Evolutionary conservation across 2,888 invertebrate species (phyloP), one percentile per base, ranked within the genome.

Genomic region (Cerastis rubricosa): DNA sequence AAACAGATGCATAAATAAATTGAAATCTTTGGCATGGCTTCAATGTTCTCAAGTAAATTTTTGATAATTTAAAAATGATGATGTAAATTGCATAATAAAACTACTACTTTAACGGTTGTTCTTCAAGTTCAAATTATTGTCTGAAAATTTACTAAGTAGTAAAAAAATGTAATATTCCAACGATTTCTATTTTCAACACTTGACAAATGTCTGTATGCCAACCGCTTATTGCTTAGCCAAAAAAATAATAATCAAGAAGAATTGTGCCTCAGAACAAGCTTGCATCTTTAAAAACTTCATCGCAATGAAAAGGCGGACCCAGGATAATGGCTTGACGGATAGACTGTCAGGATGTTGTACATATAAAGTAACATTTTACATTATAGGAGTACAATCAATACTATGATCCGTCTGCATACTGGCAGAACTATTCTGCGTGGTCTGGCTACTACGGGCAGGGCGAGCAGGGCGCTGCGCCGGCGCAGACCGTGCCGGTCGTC

Each of bases 381-480:
- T 95, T 96, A 87, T 92, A 97, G 93, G 97, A 98, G 94, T 97
- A 98, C 96, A 97, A 97, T 92, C 97, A 98, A 94, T 98, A 98
- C 94, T 98, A 98, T 94, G 98, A 98, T 95, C 98, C 98, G 47
- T 97, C 98, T 67, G 97, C 98, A 65, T 99, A 99, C 94, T 99
- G 98, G 98, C 98, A 98, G 92, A 98, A 98, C 93, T 99, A 98
- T 93, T 98, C 98, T 87, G 97, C 97, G 77, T 98, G 98, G 98
- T 97, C 98, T 91, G 98, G 98, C 29, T 98, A 98, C 94, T 98
- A 98, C 90, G 98, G 98, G 89, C 97, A 98, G 93, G 97, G 98
- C 87, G 97, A 98, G 80, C 97, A 97, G 90, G 91, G 91, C 65
- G 97, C 96, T 67, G 97, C 94, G 67, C 94, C 95, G 7, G 89